Evolutionary conservation across 2,888 invertebrate species (phyloP).

Genomic region (Bellardia pandia): DNA sequence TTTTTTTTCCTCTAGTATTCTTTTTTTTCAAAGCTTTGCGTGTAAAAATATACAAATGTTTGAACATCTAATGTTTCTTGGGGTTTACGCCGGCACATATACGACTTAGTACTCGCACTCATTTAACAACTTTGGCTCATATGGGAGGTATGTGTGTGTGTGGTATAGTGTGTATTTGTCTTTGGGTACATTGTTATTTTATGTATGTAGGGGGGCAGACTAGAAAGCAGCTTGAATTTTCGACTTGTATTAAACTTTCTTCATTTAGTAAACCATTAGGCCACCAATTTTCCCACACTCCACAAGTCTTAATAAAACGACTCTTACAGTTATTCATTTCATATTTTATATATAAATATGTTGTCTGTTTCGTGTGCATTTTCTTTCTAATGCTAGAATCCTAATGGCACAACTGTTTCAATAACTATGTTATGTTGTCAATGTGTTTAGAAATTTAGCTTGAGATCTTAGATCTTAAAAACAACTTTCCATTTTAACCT

Average conservation of each 20-base stretch:
- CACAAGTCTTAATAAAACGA: too few species aligned
- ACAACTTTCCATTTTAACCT: not conserved
- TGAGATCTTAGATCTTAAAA: not conserved
- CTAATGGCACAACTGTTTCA: too few species aligned
- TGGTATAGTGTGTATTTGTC: slow-evolving; percentile 38
- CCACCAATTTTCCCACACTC: too few species aligned
- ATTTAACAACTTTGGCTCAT: slow-evolving; percentile 51
- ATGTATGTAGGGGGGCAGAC: slow-evolving; percentile 7
- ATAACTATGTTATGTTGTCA: too few species aligned
- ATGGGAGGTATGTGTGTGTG: slow-evolving; percentile 52
- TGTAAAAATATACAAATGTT: slow-evolving; percentile 67
- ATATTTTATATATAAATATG: too few species aligned
- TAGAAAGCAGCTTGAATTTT: not conserved
- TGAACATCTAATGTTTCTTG: slow-evolving; percentile 68
- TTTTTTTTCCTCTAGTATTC: slow-evolving; percentile 34
- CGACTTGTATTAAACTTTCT: too few species aligned
- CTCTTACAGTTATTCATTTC: too few species aligned
- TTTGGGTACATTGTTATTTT: slow-evolving; percentile 58
- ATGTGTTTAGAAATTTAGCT: too few species aligned
- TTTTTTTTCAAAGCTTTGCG: slow-evolving; percentile 67
- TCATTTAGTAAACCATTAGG: too few species aligned
- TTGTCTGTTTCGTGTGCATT: too few species aligned
- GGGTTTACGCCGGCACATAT: slow-evolving; percentile 49
- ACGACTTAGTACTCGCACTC: not conserved
- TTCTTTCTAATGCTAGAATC: too few species aligned